phyloP scores from a whole-genome alignment of 2,113 vertebrate genomes.

The Hemichromis elongatus region DNA sequence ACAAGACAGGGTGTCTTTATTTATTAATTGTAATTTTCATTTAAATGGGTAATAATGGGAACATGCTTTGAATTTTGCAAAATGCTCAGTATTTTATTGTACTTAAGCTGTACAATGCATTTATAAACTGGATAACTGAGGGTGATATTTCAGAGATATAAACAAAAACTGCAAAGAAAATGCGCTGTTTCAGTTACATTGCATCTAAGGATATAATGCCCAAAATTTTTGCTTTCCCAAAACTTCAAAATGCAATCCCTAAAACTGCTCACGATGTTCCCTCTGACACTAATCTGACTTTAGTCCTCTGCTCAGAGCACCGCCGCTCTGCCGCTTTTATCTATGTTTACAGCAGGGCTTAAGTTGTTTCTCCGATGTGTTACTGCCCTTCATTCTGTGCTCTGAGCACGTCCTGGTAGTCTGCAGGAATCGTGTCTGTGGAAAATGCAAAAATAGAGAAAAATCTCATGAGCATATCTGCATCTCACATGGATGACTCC shows the following conservation, averaged over 20 bases:
- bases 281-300: neutral
- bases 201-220: conserved; percentile 20
- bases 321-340: neutral
- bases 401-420: conserved; percentile 83
- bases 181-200: neutral
- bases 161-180: neutral
- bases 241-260: neutral
- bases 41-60: neutral
- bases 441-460: conserved; percentile 5
- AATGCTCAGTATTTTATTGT: conserved; percentile 37
- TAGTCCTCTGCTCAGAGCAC: neutral
- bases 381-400: conserved; percentile 52
- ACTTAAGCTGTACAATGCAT: neutral
- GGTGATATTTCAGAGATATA: neutral
- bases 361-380: neutral
- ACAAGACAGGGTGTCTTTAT: neutral
- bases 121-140: neutral
- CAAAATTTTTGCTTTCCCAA: neutral
- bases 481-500: neutral
- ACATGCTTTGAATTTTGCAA: neutral
- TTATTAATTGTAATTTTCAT: neutral
- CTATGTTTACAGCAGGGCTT: neutral
- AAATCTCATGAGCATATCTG: neutral
- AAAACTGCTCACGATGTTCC: neutral
- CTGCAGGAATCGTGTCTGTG: conserved; percentile 90